These are phyloP conservation scores for Bubalus kerabau DNA, from an alignment of 2,113 vertebrate genomes.

Conservation along the genomic window DNA sequence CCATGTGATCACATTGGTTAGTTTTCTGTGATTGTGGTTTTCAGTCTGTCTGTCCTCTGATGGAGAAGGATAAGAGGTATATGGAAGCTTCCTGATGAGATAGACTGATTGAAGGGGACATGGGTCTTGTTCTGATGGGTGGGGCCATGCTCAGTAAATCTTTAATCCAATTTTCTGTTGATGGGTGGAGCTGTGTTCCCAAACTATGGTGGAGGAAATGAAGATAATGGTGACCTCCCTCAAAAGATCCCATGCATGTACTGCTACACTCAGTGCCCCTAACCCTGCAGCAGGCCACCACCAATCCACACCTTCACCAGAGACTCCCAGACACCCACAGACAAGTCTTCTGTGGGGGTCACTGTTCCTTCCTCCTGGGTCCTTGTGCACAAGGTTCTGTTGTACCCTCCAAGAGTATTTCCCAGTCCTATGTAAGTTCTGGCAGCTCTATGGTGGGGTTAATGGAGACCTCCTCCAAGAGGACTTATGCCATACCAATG, in stretches of 20 bases:
- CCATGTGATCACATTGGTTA: background rate
- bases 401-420: background rate
- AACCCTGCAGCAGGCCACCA: background rate
- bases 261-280: background rate
- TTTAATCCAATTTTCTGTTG: background rate
- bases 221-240: background rate
- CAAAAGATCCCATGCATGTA: background rate
- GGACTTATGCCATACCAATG: background rate
- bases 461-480: background rate
- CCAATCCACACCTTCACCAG: rapidly evolving
- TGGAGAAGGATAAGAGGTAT: background rate
- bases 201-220: background rate
- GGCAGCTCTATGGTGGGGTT: background rate
- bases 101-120: background rate
- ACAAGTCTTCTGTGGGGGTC: background rate
- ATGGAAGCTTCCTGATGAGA: background rate
- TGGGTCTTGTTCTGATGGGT: background rate
- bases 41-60: background rate
- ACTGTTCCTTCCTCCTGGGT: background rate
- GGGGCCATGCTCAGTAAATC: background rate
- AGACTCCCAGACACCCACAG: background rate
- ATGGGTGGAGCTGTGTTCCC: background rate
- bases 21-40: background rate
- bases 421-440: background rate
- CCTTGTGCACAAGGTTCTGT: background rate